These are phyloP conservation scores for Whitmania pigra DNA, from an alignment of 1,140 invertebrate species.

Conservation along the genomic window DNA sequence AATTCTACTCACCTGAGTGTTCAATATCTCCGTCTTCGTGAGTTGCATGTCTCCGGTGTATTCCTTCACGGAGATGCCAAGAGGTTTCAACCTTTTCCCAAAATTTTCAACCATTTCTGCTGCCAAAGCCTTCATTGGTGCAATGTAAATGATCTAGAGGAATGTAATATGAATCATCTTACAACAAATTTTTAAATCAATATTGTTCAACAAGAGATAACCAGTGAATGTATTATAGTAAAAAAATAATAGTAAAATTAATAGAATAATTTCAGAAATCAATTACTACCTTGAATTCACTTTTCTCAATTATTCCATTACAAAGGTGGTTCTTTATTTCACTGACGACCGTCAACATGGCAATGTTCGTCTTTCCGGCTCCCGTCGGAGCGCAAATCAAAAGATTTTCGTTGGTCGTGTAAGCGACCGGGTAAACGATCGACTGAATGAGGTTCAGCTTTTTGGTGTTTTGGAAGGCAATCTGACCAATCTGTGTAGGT, in stretches of 20 bases:
- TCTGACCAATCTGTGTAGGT: conserved; percentile 29
- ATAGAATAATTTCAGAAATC: neutral
- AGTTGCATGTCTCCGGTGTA: conserved; percentile 96
- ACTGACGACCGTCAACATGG: conserved; percentile 78
- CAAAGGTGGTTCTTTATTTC: conserved; percentile 71
- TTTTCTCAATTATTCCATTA: conserved; percentile 59
- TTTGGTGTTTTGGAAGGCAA: conserved; percentile 65
- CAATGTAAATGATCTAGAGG: conserved; percentile 82
- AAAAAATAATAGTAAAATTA: too few species aligned
- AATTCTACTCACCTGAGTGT: conserved; percentile 59
- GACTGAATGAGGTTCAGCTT: conserved; percentile 85
- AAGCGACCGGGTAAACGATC: conserved; percentile 85
- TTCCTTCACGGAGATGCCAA: conserved; percentile 76
- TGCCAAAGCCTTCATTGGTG: conserved; percentile 97
- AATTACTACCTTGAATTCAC: conserved; percentile 75
- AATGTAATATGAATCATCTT: conserved; percentile 8
- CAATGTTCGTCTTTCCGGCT: conserved; percentile 84
- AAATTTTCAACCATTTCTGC: conserved; percentile 96
- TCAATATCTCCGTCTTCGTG: conserved; percentile 80
- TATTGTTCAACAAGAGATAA: too few species aligned
- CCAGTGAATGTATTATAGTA: too few species aligned
- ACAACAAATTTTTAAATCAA: neutral
- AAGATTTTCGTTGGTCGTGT: conserved; percentile 91
- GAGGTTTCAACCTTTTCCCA: conserved; percentile 57
- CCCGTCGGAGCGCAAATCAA: conserved; percentile 49